Evolutionary conservation across 2,113 vertebrate genomes (phyloP), one percentile per base, ranked within the genome.

Genomic region (Clinocottus analis): DNA sequence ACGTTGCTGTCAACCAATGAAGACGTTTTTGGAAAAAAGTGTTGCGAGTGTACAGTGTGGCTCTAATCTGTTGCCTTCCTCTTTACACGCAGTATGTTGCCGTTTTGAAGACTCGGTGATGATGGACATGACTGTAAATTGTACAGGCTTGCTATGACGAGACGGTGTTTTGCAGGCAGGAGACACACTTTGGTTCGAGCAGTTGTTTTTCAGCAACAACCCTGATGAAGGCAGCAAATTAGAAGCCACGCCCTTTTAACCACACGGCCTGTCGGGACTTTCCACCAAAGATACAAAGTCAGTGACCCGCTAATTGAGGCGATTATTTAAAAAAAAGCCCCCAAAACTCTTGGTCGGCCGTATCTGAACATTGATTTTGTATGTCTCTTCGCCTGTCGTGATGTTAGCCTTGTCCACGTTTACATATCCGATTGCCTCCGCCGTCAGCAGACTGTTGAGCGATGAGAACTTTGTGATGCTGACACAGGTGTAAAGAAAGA

Each of bases 371-470:
- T 71, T 68, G 55, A 53, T 77, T 77, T 76, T 80, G 82, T 77
- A 29, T 10, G 37, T 78, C 41, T 80, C 63, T 83, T 64, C 23
- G 72, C 70, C 89, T 87, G 79, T 74, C 62, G 56, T 86, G 63
- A 80, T 72, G 60, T 85, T 80, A 71, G 91, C 90, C 91, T 90
- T 88, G 88, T 90, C 69, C 19, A 85, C 70, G 91, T 92, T 91
- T 92, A 92, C 90, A 91, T 76, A 82, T 88, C 66, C 2, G 25
- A 72, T 84, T 86, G 85, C 89, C 91, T 91, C 91, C 72, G 53
- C 89, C 71, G 64, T 91, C 83, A 86, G 81, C 85, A 78, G 91
- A 90, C 86, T 85, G 84, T 89, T 85, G 79, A 79, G 75, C 19
- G 61, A 83, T 75, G 67, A 60, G 72, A 72, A 60, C 62, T 67